Evolutionary conservation across 2,797 vertebrate species (phyloP).

Genomic region (Pogonophryne albipinna): DNA sequence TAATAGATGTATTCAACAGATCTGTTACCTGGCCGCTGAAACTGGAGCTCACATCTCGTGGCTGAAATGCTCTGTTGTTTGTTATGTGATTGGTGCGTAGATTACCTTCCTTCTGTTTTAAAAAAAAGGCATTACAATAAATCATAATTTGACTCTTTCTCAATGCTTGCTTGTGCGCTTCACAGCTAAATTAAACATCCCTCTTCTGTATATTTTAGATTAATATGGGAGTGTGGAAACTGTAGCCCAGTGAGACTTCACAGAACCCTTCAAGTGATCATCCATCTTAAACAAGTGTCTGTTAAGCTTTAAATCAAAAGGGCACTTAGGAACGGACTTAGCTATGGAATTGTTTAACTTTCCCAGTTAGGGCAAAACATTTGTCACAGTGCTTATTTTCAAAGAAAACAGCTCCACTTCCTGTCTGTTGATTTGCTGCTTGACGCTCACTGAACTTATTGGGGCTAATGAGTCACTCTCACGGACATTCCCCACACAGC

Average conservation of each 20-base stretch:
- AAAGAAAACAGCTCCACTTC: constrained; percentile 72
- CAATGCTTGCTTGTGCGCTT: constrained; percentile 32
- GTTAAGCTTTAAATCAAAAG: constrained; percentile 65
- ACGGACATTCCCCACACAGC: constrained; percentile 55
- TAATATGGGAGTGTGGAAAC: constrained; percentile 58
- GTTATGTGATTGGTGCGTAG: constrained; percentile 37
- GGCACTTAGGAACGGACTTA: constrained; percentile 36
- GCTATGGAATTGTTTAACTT: constrained; percentile 40
- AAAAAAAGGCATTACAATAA: constrained; percentile 40
- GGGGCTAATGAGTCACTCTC: constrained; percentile 68
- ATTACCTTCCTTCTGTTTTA: constrained; percentile 38
- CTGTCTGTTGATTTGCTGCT: constrained; percentile 65
- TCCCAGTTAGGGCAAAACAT: constrained; percentile 50
- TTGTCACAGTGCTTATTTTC: constrained; percentile 69
- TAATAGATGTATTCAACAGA: constrained; percentile 50
- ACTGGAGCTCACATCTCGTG: constrained; percentile 34
- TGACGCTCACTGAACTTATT: constrained; percentile 54
- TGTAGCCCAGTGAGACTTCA: constrained; percentile 45
- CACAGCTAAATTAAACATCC: constrained; percentile 43
- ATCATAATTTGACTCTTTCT: too few species aligned
- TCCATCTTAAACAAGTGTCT: constrained; percentile 66
- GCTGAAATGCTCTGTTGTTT: constrained; percentile 54
- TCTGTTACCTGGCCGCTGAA: constrained; percentile 51
- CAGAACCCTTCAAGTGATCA: constrained; percentile 54
- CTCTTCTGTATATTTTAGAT: constrained; percentile 21